phyloP scores from a whole-genome alignment of 2,888 invertebrate species.

The Homarus gammarus region DNA sequence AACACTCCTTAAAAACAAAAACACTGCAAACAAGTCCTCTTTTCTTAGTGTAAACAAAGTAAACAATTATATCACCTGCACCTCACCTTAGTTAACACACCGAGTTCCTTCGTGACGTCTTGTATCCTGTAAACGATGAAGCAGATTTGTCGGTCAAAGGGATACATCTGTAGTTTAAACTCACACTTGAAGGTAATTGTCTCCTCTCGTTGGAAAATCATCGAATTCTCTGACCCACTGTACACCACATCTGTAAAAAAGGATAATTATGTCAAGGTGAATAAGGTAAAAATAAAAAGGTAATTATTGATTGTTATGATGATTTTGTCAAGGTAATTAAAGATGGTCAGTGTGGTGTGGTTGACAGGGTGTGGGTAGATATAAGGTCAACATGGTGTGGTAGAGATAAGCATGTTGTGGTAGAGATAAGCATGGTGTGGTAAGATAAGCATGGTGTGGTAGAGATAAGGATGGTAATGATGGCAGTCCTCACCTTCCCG shows the following conservation, averaged over 20 bases:
- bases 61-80: no score
- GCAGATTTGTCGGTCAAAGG: constrained; percentile 61
- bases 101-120: constrained; percentile 35
- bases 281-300: no score
- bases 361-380: no score
- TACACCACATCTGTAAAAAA: constrained; percentile 17
- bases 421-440: no score
- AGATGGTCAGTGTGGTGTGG: no score
- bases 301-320: no score
- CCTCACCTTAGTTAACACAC: constrained; percentile 21
- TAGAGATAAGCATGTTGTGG: no score
- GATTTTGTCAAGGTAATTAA: no score
- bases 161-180: constrained; percentile 52
- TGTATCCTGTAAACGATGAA: constrained; percentile 25
- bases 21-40: background rate
- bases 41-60: no score
- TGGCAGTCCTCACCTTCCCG: constrained; percentile 5
- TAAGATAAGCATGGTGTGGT: no score
- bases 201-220: constrained; percentile 32
- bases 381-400: no score
- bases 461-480: no score
- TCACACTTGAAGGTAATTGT: constrained; percentile 60
- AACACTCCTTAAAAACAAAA: background rate
- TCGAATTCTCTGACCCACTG: constrained; percentile 38
- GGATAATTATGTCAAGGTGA: background rate